These are phyloP conservation scores for Aphelenchoides bicaudatus DNA, from an alignment of 2,888 invertebrate genomes.

Conservation along the genomic window DNA sequence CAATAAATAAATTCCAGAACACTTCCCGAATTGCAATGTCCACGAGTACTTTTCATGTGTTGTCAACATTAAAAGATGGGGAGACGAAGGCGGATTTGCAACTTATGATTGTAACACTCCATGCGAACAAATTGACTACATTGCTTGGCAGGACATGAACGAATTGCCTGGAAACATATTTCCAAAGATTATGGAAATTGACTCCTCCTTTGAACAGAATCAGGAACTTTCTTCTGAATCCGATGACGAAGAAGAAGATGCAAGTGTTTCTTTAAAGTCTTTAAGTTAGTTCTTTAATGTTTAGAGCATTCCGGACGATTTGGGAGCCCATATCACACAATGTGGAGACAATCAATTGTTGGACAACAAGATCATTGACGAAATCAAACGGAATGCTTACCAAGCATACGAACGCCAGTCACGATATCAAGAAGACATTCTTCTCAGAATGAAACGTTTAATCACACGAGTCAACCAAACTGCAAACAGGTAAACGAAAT, in stretches of 20 bases:
- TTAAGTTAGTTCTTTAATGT: neutral
- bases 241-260: slow-evolving; percentile 42
- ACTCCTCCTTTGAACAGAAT: neutral
- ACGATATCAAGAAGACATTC: slow-evolving; percentile 58
- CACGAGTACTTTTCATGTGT: slow-evolving; percentile 57
- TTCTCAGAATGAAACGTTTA: slow-evolving; percentile 46
- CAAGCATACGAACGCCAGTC: slow-evolving; percentile 56
- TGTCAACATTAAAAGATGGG: slow-evolving; percentile 39
- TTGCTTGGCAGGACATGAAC: slow-evolving; percentile 60
- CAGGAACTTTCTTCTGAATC: slow-evolving; percentile 37
- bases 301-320: slow-evolving; percentile 17
- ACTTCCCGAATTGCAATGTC: slow-evolving; percentile 47
- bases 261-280: neutral
- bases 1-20: slow-evolving; percentile 21
- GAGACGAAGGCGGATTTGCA: slow-evolving; percentile 34
- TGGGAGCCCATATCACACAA: slow-evolving; percentile 28
- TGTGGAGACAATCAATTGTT: slow-evolving; percentile 40
- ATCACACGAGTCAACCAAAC: slow-evolving; percentile 42
- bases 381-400: slow-evolving; percentile 53
- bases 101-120: slow-evolving; percentile 47
- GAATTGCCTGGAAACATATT: slow-evolving; percentile 53
- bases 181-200: slow-evolving; percentile 49
- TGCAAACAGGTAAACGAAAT: slow-evolving; percentile 34
- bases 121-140: slow-evolving; percentile 56
- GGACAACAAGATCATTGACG: slow-evolving; percentile 31